Conservation (phyloP, 2,888 invertebrate genomes). For the Tetranychus piercei region DNA sequence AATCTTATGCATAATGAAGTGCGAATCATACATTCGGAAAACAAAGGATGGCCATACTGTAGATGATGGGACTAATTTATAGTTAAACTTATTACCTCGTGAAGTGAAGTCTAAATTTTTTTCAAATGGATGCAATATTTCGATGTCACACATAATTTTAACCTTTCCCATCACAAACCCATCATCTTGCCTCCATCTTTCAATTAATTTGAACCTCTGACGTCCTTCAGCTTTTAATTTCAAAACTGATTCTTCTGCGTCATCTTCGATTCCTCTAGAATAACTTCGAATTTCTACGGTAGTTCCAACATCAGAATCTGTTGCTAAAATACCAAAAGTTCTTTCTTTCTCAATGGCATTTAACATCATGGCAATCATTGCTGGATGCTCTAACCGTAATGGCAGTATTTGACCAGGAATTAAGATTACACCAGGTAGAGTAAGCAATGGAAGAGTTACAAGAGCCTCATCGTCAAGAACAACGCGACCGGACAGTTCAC, state of each 20-base stretch:
- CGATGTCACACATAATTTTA: conserved; percentile 48
- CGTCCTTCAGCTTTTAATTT: conserved; percentile 52
- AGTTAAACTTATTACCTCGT: neutral
- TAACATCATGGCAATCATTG: conserved; percentile 42
- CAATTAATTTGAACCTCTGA: conserved; percentile 49
- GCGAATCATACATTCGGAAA: conserved; percentile 44
- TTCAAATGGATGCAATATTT: conserved; percentile 39
- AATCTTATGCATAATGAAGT: conserved; percentile 19
- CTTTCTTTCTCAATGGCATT: conserved; percentile 41
- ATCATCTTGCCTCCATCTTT: conserved; percentile 32
- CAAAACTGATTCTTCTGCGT: conserved; percentile 30
- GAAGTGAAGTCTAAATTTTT: neutral
- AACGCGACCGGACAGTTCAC: conserved; percentile 32
- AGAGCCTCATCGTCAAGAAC: conserved; percentile 40
- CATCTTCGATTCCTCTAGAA: neutral
- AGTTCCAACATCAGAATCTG: conserved; percentile 37
- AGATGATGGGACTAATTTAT: neutral
- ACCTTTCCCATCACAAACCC: conserved; percentile 35
- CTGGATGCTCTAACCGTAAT: conserved; percentile 42
- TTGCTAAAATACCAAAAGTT: conserved; percentile 45
- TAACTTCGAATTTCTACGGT: conserved; percentile 48
- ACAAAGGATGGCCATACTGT: conserved; percentile 46
- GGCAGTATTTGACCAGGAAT: conserved; percentile 65
- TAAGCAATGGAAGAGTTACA: conserved; percentile 40
- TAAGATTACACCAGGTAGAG: conserved; percentile 44